A percentile compares a stretch with the other conserved stretches of the same genome.
phyloP scores from a whole-genome alignment of 2,797 vertebrate species.

The Sebastiscus albofasciatus region DNA sequence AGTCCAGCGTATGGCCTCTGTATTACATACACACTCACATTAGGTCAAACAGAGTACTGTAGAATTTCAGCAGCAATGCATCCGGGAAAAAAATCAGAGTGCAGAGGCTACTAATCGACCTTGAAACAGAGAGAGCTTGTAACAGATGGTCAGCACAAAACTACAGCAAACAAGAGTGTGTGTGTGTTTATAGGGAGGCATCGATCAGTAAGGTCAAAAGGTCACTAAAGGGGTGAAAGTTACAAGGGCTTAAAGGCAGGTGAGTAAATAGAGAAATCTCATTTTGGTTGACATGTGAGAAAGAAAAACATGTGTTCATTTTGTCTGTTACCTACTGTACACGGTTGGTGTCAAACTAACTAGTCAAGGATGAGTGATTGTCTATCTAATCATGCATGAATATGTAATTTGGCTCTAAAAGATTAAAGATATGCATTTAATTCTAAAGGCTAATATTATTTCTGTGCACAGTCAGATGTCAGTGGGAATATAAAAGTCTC shows the following conservation, averaged over 20 bases:
- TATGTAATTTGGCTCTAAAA: background rate
- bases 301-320: background rate
- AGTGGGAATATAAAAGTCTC: background rate
- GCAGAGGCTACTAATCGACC: slow-evolving; percentile 13
- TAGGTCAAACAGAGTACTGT: background rate
- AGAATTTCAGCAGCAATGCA: background rate
- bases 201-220: slow-evolving; percentile 21
- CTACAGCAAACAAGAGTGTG: background rate
- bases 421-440: background rate
- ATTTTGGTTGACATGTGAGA: slow-evolving; percentile 2
- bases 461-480: background rate
- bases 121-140: slow-evolving; percentile 28
- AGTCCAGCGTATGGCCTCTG: background rate
- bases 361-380: background rate
- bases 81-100: background rate
- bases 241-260: slow-evolving; percentile 22
- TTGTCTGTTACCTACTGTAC: background rate
- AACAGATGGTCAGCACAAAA: slow-evolving; percentile 27
- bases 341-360: background rate
- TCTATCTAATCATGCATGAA: background rate
- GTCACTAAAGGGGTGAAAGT: background rate
- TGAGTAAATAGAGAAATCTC: slow-evolving; percentile 34
- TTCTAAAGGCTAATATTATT: background rate
- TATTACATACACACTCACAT: background rate
- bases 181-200: background rate